A percentile compares a stretch with the other conserved stretches of the same genome.
Conservation (phyloP, 2,797 vertebrate species). For the Diplodus sargus region DNA sequence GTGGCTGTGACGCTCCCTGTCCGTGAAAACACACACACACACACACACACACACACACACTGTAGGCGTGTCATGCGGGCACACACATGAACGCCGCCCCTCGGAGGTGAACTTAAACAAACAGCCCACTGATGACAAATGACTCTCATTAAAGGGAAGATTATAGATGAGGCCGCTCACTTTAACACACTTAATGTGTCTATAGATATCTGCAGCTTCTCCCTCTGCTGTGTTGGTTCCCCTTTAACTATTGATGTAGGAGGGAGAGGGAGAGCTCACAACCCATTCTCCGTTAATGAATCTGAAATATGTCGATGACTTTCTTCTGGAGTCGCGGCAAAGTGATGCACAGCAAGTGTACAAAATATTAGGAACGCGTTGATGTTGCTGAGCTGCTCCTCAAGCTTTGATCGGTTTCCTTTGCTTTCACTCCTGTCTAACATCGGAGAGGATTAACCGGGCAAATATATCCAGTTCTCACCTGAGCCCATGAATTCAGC, state of each 20-base stretch:
- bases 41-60: conserved; percentile 23
- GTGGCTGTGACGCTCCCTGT: conserved; percentile 58
- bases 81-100: conserved; percentile 4
- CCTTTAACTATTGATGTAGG: conserved; percentile 20
- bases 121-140: conserved; percentile 59
- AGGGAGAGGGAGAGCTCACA: background rate
- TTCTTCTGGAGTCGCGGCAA: conserved; percentile 8
- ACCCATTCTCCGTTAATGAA: conserved; percentile 1
- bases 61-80: conserved; percentile 9
- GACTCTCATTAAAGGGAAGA: conserved; percentile 54
- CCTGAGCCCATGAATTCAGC: conserved; percentile 2
- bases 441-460: conserved; percentile 30
- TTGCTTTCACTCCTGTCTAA: conserved; percentile 36
- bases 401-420: conserved; percentile 30
- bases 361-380: background rate
- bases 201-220: conserved; percentile 24
- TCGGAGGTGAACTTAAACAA: conserved; percentile 39
- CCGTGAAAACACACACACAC: conserved; percentile 58
- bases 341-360: background rate
- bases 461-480: conserved; percentile 33
- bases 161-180: conserved; percentile 47
- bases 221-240: conserved; percentile 5
- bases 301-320: conserved; percentile 26
- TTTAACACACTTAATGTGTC: conserved; percentile 48
- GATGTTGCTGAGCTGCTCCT: conserved; percentile 13